A percentile compares a stretch with the other conserved stretches of the same genome.
Conservation (phyloP, 2,797 vertebrate species). For the Otolemur crassicaudatus region DNA sequence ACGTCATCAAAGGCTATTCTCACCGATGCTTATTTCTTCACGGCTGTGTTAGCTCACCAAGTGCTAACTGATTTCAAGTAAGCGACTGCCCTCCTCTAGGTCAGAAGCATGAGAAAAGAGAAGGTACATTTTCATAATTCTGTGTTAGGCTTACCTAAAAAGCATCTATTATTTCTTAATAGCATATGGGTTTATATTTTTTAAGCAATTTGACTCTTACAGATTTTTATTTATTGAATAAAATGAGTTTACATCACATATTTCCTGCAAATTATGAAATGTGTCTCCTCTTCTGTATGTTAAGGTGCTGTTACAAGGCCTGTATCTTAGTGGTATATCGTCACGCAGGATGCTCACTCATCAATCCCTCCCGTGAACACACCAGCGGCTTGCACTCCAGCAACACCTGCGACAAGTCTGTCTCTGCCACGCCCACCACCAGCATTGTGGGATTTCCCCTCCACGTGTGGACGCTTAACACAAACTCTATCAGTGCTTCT, state of each 20-base stretch:
- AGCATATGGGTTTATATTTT: background rate
- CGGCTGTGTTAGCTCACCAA: slow-evolving; percentile 47
- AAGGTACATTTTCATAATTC: background rate
- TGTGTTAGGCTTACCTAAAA: background rate
- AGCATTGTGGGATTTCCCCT: background rate
- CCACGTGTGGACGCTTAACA: rapidly evolving
- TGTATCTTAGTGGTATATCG: rapidly evolving
- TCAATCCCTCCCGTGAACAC: rapidly evolving
- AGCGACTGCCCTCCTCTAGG: background rate
- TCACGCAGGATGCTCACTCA: rapidly evolving
- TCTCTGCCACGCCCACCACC: background rate
- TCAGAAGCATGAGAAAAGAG: background rate
- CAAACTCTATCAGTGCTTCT: rapidly evolving
- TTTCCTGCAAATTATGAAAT: background rate
- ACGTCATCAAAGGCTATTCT: slow-evolving; percentile 61
- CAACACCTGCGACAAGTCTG: background rate
- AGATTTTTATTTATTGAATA: slow-evolving; percentile 8
- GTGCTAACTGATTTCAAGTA: background rate
- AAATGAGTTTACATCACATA: slow-evolving; percentile 6
- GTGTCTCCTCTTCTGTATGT: background rate
- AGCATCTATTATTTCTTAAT: background rate
- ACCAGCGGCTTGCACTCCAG: no score
- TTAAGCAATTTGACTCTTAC: background rate
- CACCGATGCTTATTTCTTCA: background rate
- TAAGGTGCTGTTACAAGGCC: background rate